A percentile compares a stretch with the other conserved stretches of the same genome.
Conservation (phyloP, 2,888 invertebrate genomes). For the Nephrotoma flavescens region DNA sequence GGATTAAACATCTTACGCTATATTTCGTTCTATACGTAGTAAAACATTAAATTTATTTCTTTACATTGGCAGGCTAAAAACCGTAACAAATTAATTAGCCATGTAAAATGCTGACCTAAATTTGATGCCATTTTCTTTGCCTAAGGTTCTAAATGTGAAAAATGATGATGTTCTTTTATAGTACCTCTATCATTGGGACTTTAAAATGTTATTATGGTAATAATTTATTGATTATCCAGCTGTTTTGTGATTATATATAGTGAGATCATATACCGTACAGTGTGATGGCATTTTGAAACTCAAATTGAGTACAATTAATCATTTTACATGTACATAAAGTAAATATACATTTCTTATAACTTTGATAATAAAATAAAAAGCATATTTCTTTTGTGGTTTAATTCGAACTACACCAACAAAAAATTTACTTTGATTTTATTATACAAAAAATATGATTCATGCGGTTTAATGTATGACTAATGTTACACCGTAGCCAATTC, state of each 20-base stretch:
- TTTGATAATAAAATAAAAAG: not conserved
- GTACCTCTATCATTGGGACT: not conserved
- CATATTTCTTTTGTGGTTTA: not conserved
- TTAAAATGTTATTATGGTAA: not conserved
- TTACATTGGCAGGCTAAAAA: not conserved
- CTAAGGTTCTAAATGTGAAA: not conserved
- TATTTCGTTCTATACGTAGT: not conserved
- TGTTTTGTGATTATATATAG: not conserved
- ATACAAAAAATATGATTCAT: not conserved
- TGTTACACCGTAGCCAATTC: not conserved
- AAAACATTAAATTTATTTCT: not conserved
- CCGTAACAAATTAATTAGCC: not conserved
- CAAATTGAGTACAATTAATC: not conserved
- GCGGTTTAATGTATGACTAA: not conserved
- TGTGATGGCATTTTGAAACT: not conserved
- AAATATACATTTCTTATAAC: not conserved
- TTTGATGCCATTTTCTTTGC: not conserved
- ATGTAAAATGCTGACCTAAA: not conserved
- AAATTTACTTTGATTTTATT: not conserved
- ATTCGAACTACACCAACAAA: not conserved
- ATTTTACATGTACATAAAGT: not conserved
- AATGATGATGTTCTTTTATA: not conserved
- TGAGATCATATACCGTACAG: not conserved
- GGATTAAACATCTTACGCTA: not conserved
- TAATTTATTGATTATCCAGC: not conserved